phyloP scores from a whole-genome alignment of 2,888 invertebrate species.

The Tortrix viridana region DNA sequence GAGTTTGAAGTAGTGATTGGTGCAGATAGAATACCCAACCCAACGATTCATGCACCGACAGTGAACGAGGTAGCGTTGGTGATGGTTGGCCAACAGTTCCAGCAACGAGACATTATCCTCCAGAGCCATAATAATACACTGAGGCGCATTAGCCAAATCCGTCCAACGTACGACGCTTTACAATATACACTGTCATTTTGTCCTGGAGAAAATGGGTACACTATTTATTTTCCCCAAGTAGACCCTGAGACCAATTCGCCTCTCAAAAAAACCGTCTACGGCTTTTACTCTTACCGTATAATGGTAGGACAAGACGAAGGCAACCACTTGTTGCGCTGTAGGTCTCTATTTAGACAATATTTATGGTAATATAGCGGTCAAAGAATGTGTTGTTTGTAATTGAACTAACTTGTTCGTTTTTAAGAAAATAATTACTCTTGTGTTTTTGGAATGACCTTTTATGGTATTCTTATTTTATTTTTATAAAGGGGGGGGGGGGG shows the following conservation, averaged over 20 bases:
- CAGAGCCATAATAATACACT: slow-evolving; percentile 16
- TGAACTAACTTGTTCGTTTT: too few relatives aligned
- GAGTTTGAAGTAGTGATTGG: too few relatives aligned
- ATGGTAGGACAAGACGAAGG: slow-evolving; percentile 17
- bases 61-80: slow-evolving; percentile 22
- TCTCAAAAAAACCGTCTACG: slow-evolving; percentile 16
- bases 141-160: slow-evolving; percentile 6
- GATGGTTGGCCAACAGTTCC: not conserved
- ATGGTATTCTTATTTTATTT: too few relatives aligned
- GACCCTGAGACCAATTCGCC: slow-evolving; percentile 18
- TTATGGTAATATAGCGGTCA: too few relatives aligned
- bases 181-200: slow-evolving; percentile 15
- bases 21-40: too few relatives aligned
- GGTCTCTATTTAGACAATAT: slow-evolving; percentile 24
- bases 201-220: slow-evolving; percentile 9
- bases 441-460: too few relatives aligned
- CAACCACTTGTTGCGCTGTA: slow-evolving; percentile 24
- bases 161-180: slow-evolving; percentile 28
- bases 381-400: too few relatives aligned
- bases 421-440: too few relatives aligned
- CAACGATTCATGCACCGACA: not conserved
- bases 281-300: slow-evolving; percentile 22
- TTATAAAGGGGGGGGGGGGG: too few relatives aligned
- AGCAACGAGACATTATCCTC: slow-evolving; percentile 24
- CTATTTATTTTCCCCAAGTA: slow-evolving; percentile 17